These are phyloP conservation scores for Xerus inauris DNA, from an alignment of 2,113 vertebrate genomes.

Conservation along the genomic window DNA sequence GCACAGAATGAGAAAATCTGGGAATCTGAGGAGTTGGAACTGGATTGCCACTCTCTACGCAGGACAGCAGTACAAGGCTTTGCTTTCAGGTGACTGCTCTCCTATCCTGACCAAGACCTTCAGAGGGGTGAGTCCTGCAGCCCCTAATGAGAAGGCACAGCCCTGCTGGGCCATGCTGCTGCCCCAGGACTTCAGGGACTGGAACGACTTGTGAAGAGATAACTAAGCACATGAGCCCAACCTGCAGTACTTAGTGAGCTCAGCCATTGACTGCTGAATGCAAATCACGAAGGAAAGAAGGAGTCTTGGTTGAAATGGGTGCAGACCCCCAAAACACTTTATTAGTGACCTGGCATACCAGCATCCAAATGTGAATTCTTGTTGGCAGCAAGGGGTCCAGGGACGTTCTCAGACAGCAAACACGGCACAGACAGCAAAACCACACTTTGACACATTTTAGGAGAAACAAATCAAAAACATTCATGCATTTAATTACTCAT, in stretches of 20 bases:
- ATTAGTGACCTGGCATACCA: neutral
- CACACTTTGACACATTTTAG: neutral
- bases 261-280: no score
- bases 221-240: neutral
- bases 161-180: neutral
- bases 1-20: neutral
- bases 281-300: neutral
- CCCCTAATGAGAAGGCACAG: neutral
- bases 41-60: neutral
- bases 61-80: neutral
- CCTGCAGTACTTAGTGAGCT: no score
- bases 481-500: neutral
- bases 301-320: fast-evolving
- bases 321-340: neutral
- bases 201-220: neutral
- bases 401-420: neutral
- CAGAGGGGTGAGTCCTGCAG: neutral
- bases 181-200: neutral
- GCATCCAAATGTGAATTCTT: neutral
- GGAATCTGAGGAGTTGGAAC: neutral
- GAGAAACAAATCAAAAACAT: slow-evolving; percentile 13
- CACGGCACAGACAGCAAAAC: neutral
- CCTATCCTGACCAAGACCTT: neutral
- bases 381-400: neutral
- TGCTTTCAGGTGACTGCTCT: neutral